These are phyloP conservation scores for Drosophila mimica DNA, from an alignment of 2,888 invertebrate genomes.

Conservation along the genomic window DNA sequence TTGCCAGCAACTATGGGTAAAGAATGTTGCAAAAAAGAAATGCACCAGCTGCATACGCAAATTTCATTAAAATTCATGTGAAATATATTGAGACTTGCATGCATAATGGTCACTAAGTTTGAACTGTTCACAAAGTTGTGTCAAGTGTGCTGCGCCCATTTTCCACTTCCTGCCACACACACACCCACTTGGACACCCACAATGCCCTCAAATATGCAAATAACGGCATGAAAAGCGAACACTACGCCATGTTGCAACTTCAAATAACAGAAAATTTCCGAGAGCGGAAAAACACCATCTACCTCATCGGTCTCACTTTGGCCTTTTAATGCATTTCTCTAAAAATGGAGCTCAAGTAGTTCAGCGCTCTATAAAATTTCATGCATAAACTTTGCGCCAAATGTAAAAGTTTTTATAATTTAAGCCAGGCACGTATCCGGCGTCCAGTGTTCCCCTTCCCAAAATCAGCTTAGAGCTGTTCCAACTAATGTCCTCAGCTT, in stretches of 20 bases:
- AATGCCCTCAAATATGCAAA: conserved; percentile 58
- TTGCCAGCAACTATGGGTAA: conserved; percentile 6
- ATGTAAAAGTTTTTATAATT: conserved; percentile 80
- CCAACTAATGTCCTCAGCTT: conserved; percentile 40
- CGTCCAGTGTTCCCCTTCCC: conserved; percentile 46
- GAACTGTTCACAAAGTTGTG: conserved; percentile 64
- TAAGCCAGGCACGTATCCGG: conserved; percentile 75
- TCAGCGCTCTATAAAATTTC: conserved; percentile 75
- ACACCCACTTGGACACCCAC: conserved; percentile 10
- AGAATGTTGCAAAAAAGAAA: neutral
- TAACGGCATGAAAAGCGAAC: conserved; percentile 39
- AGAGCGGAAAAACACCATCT: neutral
- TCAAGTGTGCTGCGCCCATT: conserved; percentile 59
- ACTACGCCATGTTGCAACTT: conserved; percentile 51
- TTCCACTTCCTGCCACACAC: conserved; percentile 17
- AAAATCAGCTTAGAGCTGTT: conserved; percentile 54
- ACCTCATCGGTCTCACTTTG: conserved; percentile 19
- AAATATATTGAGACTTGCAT: conserved; percentile 79
- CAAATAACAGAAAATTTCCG: conserved; percentile 37
- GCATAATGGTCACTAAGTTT: conserved; percentile 78
- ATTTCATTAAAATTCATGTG: conserved; percentile 77
- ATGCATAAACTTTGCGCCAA: conserved; percentile 77
- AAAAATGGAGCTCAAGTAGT: conserved; percentile 71
- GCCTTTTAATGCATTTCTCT: conserved; percentile 59
- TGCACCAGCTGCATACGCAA: conserved; percentile 40